phyloP scores from a whole-genome alignment of 2,113 vertebrate species.

The Mastomys natalensis region DNA sequence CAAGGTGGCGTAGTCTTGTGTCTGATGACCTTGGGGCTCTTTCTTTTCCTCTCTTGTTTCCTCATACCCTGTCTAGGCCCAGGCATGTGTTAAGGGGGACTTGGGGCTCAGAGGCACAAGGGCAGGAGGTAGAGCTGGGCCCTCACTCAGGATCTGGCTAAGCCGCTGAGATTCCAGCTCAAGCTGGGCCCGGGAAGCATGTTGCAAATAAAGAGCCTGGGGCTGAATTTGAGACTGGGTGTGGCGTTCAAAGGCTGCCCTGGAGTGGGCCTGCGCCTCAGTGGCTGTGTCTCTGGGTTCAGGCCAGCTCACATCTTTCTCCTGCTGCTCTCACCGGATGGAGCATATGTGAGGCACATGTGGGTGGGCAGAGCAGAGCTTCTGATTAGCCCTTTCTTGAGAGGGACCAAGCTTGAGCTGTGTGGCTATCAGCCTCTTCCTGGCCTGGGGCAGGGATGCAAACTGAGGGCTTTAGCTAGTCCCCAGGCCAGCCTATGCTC shows the following conservation, averaged over 20 bases:
- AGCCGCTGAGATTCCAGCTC: neutral
- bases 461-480: neutral
- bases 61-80: no score
- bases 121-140: neutral
- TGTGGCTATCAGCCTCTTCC: neutral
- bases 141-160: neutral
- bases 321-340: neutral
- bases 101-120: neutral
- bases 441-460: neutral
- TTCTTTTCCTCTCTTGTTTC: neutral
- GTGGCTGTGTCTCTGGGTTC: neutral
- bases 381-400: neutral
- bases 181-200: neutral
- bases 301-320: neutral
- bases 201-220: neutral
- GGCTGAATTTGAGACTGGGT: neutral
- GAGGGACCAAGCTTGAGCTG: fast-evolving
- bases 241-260: neutral
- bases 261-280: neutral
- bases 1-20: neutral
- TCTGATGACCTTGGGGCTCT: neutral
- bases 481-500: neutral
- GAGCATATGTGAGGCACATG: neutral
- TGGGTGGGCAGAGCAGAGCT: neutral
- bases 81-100: neutral